These are phyloP conservation scores for Proterorhinus semilunaris DNA, from an alignment of 2,113 vertebrate genomes.

Conservation along the genomic window DNA sequence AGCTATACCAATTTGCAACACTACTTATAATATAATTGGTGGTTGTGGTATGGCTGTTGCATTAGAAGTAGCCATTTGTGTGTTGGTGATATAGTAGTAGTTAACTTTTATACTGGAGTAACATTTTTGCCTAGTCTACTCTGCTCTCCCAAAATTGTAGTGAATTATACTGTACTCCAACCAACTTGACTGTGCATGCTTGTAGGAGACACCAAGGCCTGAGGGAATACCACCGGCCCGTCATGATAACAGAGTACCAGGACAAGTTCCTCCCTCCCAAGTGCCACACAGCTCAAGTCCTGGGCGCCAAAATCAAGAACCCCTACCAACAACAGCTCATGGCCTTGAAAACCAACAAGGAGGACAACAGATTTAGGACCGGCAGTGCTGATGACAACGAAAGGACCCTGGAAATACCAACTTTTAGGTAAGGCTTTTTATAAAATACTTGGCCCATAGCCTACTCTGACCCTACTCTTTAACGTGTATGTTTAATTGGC, in stretches of 20 bases:
- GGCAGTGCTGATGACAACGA: background rate
- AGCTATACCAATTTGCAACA: too few relatives aligned
- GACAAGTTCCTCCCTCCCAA: constrained; percentile 29
- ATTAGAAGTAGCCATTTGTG: too few relatives aligned
- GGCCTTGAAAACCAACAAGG: background rate
- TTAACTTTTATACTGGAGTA: too few relatives aligned
- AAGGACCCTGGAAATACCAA: background rate
- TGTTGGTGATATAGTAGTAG: too few relatives aligned
- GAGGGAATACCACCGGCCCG: background rate
- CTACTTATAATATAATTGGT: too few relatives aligned
- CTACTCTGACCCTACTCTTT: too few relatives aligned
- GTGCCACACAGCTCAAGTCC: rapidly evolving
- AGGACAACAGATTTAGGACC: background rate
- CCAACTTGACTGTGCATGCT: background rate
- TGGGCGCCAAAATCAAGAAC: background rate
- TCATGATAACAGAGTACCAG: constrained; percentile 51
- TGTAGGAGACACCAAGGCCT: constrained; percentile 12
- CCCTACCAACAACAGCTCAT: constrained; percentile 8
- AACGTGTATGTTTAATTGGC: too few relatives aligned
- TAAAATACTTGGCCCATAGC: background rate
- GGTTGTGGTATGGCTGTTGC: too few relatives aligned
- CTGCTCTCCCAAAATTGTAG: too few relatives aligned
- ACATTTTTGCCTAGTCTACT: too few relatives aligned
- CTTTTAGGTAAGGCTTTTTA: constrained; percentile 22
- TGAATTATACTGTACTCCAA: too few relatives aligned